Base-by-base conservation (phyloP, 2,113 vertebrate genomes). In the Sinocyclocheilus grahami region DNA sequence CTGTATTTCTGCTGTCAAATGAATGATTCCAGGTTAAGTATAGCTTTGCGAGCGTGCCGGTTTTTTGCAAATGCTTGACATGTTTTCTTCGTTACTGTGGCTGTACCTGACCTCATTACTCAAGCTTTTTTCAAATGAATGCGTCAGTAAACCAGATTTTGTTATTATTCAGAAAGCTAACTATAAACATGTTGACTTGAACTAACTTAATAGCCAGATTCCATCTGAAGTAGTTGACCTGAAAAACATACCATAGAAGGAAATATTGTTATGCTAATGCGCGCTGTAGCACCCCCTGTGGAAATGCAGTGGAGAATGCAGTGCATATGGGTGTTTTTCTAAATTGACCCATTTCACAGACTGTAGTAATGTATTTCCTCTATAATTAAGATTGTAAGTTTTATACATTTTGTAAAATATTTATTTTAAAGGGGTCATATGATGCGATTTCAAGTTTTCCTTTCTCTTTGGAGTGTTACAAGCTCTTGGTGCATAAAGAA, bases 101-200 rank as follows among this genome's bases (percentile, higher is more conserved):
- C n/a, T 53, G n/a, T 51, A 39, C 16, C 37, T n/a, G 39, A 53
- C 24, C 76, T 78, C 48, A 55, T 53, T 78, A 30, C 48, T 78
- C 48, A 55, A 53, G 12, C 8, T 48, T 53, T 30, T 55, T 33
- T 20, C 48, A 30, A 42, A 42, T 74, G 37, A n/a, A 20, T 74
- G 71, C 37, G 10, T 74, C 76, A 78, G 18, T 55, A 20, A 53
- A 78, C 14, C 48, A 78, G 48, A 58, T 74, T 55, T 27, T 78
- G 24, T 58, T 78, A 20, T 78, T 37, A 53, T 37, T 37, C 77
- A 37, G 53, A 55, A 33, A 33, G 76, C 48, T 55, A 58, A 10
- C 18, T 78, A 78, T 78, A 60, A 78, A 60, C 24, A 78, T 58
- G 18, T 55, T 78, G 75, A 53, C 75, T 78, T 55, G n/a, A 53